Base-by-base conservation (phyloP, 53 echinoderm and acorn worm genomes). In the Actinopyga echinites region DNA sequence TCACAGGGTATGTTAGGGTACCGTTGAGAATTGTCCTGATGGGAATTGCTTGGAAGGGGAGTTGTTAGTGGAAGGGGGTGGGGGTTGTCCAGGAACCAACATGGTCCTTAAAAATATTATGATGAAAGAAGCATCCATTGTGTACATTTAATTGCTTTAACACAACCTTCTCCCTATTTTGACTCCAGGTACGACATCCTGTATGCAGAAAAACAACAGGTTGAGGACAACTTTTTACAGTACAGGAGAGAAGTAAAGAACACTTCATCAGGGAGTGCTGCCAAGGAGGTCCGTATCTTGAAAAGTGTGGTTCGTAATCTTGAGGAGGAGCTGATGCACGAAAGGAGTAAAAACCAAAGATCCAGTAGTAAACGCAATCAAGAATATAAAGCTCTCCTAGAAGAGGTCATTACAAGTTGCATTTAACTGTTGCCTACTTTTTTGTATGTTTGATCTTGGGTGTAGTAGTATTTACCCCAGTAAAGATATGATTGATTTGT, bases 231-330 rank as follows among this genome's bases (percentile, higher is more conserved):
- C n/a, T 94, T 92, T 49, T 64, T 94, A 3, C 86, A 84, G 54
- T 96, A 90, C 35, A 79, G 97, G 10, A 85, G 93, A n/a, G 97
- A 96, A 84, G 88, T 96, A 30, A 96, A 96, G 83, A 96, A 92
- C 86, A 96, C 97, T 6, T 69, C 90, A 25, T 89, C 92, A 29
- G 97, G 97, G 4, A 93, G 88, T 3, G 93, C 97, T 22, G 97
- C 85, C 19, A 96, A 96, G 40, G 97, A 96, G 81, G 90, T 96
- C 28, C 91, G 93, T 15, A 84, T 93, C 79, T 64, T 96, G 67
- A 96, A 96, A 71, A 89, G 87, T 17, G 91, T 90, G 36, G 80
- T 96, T 20, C 75, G 86, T 60, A 96, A 90, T 78, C 87, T 93
- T 19, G 93, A 94, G 86, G 97, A 96, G 79, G 93, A 94, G 26